These are phyloP conservation scores for Amphiura filiformis DNA, from an alignment of 35 echinoderm and acorn worm species.

Conservation along the genomic window DNA sequence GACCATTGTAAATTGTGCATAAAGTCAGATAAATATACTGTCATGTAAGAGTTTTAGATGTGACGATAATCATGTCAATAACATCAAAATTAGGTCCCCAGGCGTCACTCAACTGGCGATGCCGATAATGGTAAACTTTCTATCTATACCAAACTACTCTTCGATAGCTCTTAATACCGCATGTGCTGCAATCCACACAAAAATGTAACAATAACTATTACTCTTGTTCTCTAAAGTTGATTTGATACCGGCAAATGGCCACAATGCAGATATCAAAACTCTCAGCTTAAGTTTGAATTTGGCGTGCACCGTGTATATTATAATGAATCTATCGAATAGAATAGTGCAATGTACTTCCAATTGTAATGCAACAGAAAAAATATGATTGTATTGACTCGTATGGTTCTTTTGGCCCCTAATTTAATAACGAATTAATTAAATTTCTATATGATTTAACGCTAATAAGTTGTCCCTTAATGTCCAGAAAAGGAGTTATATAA, in stretches of 20 bases:
- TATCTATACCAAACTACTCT: neutral
- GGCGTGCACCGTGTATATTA: slow-evolving; percentile 28
- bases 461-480: no score
- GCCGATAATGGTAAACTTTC: neutral
- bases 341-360: slow-evolving; percentile 17
- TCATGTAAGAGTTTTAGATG: neutral
- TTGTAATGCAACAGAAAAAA: neutral
- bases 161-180: neutral
- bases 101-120: no score
- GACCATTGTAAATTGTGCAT: neutral
- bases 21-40: neutral
- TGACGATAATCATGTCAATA: neutral
- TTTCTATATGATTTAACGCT: no score
- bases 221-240: neutral
- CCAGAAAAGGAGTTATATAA: no score
- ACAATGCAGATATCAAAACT: slow-evolving; percentile 66
- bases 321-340: slow-evolving; percentile 22
- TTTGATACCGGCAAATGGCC: neutral
- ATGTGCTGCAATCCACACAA: neutral
- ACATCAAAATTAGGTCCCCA: neutral
- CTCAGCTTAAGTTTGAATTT: slow-evolving; percentile 50
- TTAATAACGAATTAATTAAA: no score
- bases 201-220: neutral
- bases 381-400: slow-evolving; percentile 1
- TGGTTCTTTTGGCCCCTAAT: no score